Evolutionary conservation across 2,797 vertebrate genomes (phyloP).

Genomic region (Sebastes umbrosus): DNA sequence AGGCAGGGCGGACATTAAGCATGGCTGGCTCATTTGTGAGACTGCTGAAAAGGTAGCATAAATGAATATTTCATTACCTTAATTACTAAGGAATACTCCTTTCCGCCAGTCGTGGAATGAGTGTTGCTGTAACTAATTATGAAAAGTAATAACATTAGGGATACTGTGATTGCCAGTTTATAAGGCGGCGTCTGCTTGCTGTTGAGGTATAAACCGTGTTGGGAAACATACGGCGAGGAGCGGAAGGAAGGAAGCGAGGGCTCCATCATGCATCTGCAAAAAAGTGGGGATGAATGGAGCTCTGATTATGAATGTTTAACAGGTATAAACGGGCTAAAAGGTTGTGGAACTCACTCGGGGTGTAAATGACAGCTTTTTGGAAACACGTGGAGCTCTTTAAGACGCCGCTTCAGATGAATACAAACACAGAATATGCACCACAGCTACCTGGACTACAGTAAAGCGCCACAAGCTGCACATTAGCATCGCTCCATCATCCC

Average conservation of each 20-base stretch:
- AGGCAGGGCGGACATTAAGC: conserved; percentile 95
- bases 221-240: conserved; percentile 60
- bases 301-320: conserved; percentile 47
- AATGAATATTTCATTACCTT: conserved; percentile 99
- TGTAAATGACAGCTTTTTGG: conserved; percentile 31
- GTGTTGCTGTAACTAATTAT: conserved; percentile 91
- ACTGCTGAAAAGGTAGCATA: conserved; percentile 98
- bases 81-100: conserved; percentile 98
- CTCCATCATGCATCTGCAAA: conserved; percentile 29
- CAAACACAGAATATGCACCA: conserved; percentile 17
- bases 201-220: conserved; percentile 67
- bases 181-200: conserved; percentile 71
- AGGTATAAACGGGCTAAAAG: conserved; percentile 49
- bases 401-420: not conserved
- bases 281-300: conserved; percentile 53
- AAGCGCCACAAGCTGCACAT: conserved; percentile 28
- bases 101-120: conserved; percentile 94
- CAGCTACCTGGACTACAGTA: conserved; percentile 32
- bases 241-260: conserved; percentile 45
- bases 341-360: conserved; percentile 11
- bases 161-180: conserved; percentile 92
- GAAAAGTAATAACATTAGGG: conserved; percentile 92
- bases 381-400: conserved; percentile 24
- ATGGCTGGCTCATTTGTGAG: conserved; percentile 96
- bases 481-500: conserved; percentile 49